Evolutionary conservation across 2,888 invertebrate genomes (phyloP).

Genomic region (Andricus curvator): DNA sequence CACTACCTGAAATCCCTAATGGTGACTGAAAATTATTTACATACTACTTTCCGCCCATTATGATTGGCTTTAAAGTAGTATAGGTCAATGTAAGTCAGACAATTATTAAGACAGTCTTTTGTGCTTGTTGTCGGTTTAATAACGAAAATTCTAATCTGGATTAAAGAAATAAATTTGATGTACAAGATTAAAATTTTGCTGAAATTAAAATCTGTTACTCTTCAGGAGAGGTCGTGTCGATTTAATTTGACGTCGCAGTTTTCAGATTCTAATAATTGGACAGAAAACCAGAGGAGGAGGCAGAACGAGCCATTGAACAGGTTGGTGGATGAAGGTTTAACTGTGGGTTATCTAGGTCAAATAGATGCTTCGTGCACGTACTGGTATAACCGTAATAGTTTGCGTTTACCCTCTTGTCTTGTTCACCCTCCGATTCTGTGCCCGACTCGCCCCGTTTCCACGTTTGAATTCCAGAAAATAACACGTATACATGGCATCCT

Average conservation of each 20-base stretch:
- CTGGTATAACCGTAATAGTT: conserved; percentile 8
- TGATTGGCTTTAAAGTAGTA: neutral
- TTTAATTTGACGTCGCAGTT: neutral
- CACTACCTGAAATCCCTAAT: neutral
- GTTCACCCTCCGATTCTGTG: neutral
- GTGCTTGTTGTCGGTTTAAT: neutral
- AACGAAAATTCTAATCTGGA: neutral
- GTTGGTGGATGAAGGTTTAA: conserved; percentile 43
- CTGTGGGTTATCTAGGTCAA: conserved; percentile 53
- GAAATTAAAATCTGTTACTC: neutral
- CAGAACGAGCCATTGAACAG: conserved; percentile 43
- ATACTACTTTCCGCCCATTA: too few relatives aligned
- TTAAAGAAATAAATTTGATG: neutral
- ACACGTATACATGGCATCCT: conserved; percentile 4
- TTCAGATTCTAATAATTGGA: neutral
- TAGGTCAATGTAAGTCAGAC: neutral
- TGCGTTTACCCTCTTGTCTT: conserved; percentile 7
- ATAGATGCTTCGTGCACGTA: conserved; percentile 40
- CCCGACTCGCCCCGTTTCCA: neutral
- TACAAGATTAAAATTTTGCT: neutral
- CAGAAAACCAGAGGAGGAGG: conserved; percentile 21
- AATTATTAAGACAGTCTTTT: neutral
- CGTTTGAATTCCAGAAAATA: conserved; percentile 22
- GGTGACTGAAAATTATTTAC: too few relatives aligned
- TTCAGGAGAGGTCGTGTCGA: neutral